These are phyloP conservation scores for Benthosema pterotum DNA, from an alignment of 2,797 vertebrate species.

Conservation along the genomic window DNA sequence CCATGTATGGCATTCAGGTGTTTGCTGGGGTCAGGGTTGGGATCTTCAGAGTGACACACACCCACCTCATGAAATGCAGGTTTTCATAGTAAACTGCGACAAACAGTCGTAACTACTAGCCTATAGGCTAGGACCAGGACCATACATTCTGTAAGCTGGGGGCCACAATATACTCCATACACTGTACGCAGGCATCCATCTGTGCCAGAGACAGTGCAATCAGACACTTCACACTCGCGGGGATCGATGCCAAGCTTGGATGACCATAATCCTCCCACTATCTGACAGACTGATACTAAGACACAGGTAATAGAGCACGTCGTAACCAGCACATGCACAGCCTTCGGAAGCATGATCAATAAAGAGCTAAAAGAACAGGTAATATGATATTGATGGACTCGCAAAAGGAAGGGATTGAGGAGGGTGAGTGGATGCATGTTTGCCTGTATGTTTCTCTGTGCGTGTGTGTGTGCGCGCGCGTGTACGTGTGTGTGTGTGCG, in stretches of 20 bases:
- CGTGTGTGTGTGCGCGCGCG: slow-evolving; percentile 4
- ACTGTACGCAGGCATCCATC: slow-evolving; percentile 43
- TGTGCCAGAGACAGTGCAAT: slow-evolving; percentile 38
- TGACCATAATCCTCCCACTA: slow-evolving; percentile 56
- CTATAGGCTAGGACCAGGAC: not conserved
- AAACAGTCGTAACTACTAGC: not conserved
- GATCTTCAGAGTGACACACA: too few relatives aligned
- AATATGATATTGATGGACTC: slow-evolving; percentile 82
- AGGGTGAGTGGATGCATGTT: slow-evolving; percentile 44
- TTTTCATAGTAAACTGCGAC: too few relatives aligned
- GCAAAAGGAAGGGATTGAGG: slow-evolving; percentile 48
- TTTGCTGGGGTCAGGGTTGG: too few relatives aligned
- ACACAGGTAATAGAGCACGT: slow-evolving; percentile 71
- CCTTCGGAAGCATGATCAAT: slow-evolving; percentile 76
- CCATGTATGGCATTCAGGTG: too few relatives aligned
- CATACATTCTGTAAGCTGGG: slow-evolving; percentile 5
- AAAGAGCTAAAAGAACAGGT: slow-evolving; percentile 72
- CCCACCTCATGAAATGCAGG: too few relatives aligned
- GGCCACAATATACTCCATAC: slow-evolving; percentile 35
- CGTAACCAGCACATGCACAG: slow-evolving; percentile 68
- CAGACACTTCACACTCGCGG: slow-evolving; percentile 52
- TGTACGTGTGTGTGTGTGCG: slow-evolving; percentile 8
- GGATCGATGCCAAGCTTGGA: slow-evolving; percentile 64
- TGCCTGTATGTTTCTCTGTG: slow-evolving; percentile 23
- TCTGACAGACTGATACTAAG: slow-evolving; percentile 60